Conservation (phyloP, 1,140 invertebrate species). For the Neodiprion pinetum region DNA sequence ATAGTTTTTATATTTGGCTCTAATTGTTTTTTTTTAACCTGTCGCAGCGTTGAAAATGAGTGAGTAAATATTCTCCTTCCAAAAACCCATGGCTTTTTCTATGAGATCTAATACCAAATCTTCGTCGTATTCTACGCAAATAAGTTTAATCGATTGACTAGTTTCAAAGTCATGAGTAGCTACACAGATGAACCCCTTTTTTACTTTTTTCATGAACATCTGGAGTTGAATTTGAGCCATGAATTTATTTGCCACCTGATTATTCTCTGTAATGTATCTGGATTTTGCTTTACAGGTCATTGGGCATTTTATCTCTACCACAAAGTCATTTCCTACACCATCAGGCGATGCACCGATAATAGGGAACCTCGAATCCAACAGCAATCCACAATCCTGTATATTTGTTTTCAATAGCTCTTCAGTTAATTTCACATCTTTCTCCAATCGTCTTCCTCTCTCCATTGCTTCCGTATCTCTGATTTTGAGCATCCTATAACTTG, state of each 20-base stretch:
- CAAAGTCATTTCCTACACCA: slow-evolving; percentile 54
- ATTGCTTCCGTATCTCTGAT: slow-evolving; percentile 41
- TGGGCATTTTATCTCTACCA: slow-evolving; percentile 61
- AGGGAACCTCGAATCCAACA: slow-evolving; percentile 33
- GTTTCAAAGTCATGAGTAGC: slow-evolving; percentile 39
- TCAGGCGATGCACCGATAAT: slow-evolving; percentile 57
- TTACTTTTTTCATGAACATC: slow-evolving; percentile 55
- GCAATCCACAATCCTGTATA: slow-evolving; percentile 29
- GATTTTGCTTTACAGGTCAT: slow-evolving; percentile 51
- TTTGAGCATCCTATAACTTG: slow-evolving; percentile 42
- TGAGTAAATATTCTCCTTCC: slow-evolving; percentile 28
- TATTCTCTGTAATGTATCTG: slow-evolving; percentile 45
- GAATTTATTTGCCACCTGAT: slow-evolving; percentile 52
- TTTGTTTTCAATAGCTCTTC: slow-evolving; percentile 16
- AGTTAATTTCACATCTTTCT: slow-evolving; percentile 37
- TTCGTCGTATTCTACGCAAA: slow-evolving; percentile 25
- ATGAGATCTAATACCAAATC: slow-evolving; percentile 15
- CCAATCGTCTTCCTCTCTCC: slow-evolving; percentile 42
- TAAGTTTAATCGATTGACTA: slow-evolving; percentile 36
- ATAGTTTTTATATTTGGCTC: slow-evolving; percentile 2
- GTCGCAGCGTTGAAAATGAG: neutral
- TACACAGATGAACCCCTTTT: slow-evolving; percentile 48
- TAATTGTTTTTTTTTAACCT: neutral
- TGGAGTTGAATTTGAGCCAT: slow-evolving; percentile 62
- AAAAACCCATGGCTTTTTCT: slow-evolving; percentile 21